A percentile compares a stretch with the other conserved stretches of the same genome.
Evolutionary conservation across 2,797 vertebrate species (phyloP).

Genomic region (Mus minutoides): DNA sequence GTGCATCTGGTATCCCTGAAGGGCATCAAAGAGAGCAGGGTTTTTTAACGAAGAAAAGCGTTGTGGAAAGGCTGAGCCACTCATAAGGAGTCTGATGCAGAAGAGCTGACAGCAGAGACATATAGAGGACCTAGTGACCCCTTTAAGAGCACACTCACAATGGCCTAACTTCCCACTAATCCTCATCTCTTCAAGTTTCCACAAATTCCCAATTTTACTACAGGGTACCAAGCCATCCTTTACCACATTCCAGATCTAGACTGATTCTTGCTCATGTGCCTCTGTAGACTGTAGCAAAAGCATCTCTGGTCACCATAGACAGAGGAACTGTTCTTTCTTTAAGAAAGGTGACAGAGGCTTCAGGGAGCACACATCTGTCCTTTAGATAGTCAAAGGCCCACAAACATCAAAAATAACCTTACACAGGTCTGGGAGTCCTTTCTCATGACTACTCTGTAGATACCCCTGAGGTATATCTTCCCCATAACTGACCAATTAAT

Average conservation of each 20-base stretch:
- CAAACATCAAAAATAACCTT: not conserved
- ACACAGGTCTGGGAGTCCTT: not conserved
- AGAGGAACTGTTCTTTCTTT: not conserved
- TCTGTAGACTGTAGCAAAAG: not conserved
- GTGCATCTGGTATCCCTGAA: not conserved
- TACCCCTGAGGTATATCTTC: not conserved
- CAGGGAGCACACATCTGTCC: not conserved
- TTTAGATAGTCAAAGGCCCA: not conserved
- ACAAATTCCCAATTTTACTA: not conserved
- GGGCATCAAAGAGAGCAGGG: not conserved
- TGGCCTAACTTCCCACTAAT: not conserved
- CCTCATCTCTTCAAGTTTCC: not conserved
- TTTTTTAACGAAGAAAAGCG: not conserved
- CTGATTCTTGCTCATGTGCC: not conserved
- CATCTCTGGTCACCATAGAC: not conserved
- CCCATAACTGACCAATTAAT: constrained; percentile 33
- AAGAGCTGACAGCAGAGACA: not conserved
- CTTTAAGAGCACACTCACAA: not conserved
- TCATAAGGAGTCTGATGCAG: not conserved
- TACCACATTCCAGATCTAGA: not conserved
- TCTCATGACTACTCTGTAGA: not conserved
- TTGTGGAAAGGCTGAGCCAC: not conserved
- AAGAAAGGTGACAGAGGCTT: not conserved
- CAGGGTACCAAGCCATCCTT: not conserved
- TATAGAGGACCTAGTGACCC: not conserved